A percentile compares a stretch with the other conserved stretches of the same genome.
phyloP scores from a whole-genome alignment of 2,797 vertebrate genomes.

The Neolamprologus multifasciatus region DNA sequence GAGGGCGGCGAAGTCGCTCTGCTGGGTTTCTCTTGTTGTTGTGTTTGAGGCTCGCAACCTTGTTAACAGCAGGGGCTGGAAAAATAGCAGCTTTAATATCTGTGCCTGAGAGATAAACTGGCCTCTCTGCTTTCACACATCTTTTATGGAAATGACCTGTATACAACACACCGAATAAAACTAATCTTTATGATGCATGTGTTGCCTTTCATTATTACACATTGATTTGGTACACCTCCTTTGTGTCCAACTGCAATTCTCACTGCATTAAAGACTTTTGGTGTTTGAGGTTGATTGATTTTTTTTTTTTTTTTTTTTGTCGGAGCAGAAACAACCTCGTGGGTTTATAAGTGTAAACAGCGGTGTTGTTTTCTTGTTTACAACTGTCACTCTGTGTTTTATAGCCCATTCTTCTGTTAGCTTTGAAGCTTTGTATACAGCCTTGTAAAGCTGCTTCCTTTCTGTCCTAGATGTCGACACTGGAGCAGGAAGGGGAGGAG shows the following conservation, averaged over 20 bases:
- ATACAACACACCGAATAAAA: conserved; percentile 17
- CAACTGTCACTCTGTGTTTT: not conserved
- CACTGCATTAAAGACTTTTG: not conserved
- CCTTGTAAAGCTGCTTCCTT: not conserved
- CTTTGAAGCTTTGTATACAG: not conserved
- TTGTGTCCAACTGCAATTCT: not conserved
- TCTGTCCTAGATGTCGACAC: conserved; percentile 76
- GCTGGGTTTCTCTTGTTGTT: not conserved
- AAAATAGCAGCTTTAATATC: conserved; percentile 30
- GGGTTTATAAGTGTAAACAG: not conserved
- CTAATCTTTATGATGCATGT: conserved; percentile 38
- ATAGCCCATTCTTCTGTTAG: not conserved
- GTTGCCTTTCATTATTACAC: not conserved
- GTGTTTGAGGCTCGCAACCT: conserved; percentile 36
- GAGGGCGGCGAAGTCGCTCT: not conserved
- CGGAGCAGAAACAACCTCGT: not conserved
- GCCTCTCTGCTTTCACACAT: not conserved
- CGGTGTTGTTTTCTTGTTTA: not conserved
- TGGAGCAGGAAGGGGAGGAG: conserved; percentile 90
- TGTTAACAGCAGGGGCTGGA: conserved; percentile 36
- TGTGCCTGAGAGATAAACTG: conserved; percentile 38
- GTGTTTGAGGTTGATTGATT: not conserved
- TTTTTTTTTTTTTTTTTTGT: not conserved
- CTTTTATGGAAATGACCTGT: conserved; percentile 10
- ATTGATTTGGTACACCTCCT: not conserved